Percentiles rank a stretch among this genome's conserved stretches.
Conservation (phyloP, 2,888 invertebrate species). For the Hofmannophila pseudospretella region DNA sequence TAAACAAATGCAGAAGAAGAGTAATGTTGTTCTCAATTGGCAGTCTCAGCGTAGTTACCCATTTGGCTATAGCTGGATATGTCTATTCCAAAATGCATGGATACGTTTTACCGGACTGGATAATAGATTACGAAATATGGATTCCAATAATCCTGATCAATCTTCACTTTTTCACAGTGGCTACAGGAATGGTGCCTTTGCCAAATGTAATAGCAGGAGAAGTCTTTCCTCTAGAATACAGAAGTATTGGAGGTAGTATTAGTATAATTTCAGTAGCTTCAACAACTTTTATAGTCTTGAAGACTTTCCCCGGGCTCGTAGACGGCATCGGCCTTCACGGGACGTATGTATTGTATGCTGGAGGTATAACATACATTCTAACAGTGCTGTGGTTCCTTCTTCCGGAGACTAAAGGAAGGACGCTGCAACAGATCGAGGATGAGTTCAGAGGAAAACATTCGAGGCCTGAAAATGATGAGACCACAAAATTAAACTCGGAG, state of each 20-base stretch:
- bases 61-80: conserved; percentile 69
- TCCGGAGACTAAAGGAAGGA: conserved; percentile 82
- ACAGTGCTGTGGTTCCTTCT: conserved; percentile 72
- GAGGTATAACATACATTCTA: conserved; percentile 67
- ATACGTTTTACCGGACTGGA: neutral
- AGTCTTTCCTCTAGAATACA: conserved; percentile 78
- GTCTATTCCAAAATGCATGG: conserved; percentile 40
- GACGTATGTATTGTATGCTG: conserved; percentile 77
- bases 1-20: conserved; percentile 77
- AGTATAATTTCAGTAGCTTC: conserved; percentile 75
- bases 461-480: conserved; percentile 31
- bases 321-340: conserved; percentile 69
- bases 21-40: conserved; percentile 78
- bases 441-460: conserved; percentile 55
- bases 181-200: conserved; percentile 79
- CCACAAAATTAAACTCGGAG: conserved; percentile 14
- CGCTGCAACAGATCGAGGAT: conserved; percentile 81
- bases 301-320: conserved; percentile 77
- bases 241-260: conserved; percentile 80
- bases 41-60: conserved; percentile 71
- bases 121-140: conserved; percentile 43
- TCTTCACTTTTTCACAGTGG: conserved; percentile 73
- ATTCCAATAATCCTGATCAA: conserved; percentile 67
- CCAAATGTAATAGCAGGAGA: conserved; percentile 85
- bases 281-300: conserved; percentile 79